Evolutionary conservation across 37 sponge, comb jelly and placozoan genomes (phyloP), one percentile per base, ranked within the genome.

Genomic region (Cliona cf. orientalis): DNA sequence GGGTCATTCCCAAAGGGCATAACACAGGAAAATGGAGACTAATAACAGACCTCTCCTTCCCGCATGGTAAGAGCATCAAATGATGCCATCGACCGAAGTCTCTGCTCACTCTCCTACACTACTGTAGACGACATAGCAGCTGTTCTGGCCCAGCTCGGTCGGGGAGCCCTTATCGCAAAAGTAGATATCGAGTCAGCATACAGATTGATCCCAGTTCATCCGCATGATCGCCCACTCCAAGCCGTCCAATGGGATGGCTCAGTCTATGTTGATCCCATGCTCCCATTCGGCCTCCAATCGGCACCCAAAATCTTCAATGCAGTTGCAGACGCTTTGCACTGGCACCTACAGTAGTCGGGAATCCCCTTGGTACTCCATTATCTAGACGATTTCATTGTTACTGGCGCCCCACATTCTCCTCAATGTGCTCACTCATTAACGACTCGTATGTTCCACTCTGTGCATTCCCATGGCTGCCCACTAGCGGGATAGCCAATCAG

Each of bases 401-500:
- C n/a, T n/a, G n/a, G n/a, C n/a, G n/a, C n/a, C n/a, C n/a, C n/a
- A n/a, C n/a, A n/a, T n/a, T n/a, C n/a, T n/a, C n/a, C n/a, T n/a
- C n/a, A n/a, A n/a, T n/a, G n/a, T n/a, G n/a, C n/a, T n/a, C 34
- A 74, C 33, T 5, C 38, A 39, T 58, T 63, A 9, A 2, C 29
- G 0, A 36, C 41, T 1, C 22, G 56, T 44, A 2, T 87, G 49
- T 71, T 3, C 2, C 12, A 25, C 35, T 42, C 67, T 88, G 32
- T 71, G 83, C 9, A 66, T 88, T 38, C 89, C 83, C 22, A 67
- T 82, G 25, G 83, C 73, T 72, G 83, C 83, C 74, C 26, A 26
- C 73, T 17, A 82, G 45, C 14, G 42, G 46, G 22, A 42, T 64
- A 53, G 39, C 60, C 11, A 72, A 58, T 26, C 59, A 60, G n/a